Base-by-base conservation (phyloP, 1,140 invertebrate genomes). In the Euura lappo region DNA sequence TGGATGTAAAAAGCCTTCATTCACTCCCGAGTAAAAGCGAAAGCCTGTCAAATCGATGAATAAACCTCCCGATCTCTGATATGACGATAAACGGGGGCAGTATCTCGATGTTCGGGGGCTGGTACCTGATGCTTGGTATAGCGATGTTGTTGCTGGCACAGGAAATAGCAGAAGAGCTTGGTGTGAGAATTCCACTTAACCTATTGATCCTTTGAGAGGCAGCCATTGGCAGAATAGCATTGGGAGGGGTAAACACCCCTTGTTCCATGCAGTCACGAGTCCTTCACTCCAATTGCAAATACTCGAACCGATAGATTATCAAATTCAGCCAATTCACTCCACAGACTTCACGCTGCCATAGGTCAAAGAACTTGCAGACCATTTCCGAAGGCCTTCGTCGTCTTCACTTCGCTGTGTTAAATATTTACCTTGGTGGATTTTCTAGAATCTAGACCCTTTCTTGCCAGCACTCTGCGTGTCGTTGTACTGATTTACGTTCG, bases 121-220 rank as follows among this genome's bases (percentile, higher is more conserved):
- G 51, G 51, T 6, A n/a, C 10, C 4, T 60, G 51, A 60, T n/a
- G 51, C 51, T 28, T 28, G 51, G 2, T 8, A n/a, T 60, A 60
- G 51, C 13, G 51, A 60, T 60, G 51, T 60, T 60, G 51, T 60
- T 60, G 28, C 51, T n/a, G 13, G 51, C 51, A n/a, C 28, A 60
- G 51, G 51, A 60, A 60, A 60, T 60, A 60, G 51, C 51, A 60
- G 51, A 60, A 60, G 51, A 60, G 51, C 8, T 8, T 28, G 28
- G 28, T 60, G 51, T 60, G 51, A 60, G 51, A 60, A 60, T n/a
- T 60, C 51, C 51, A 60, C 51, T 60, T 60, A 60, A 60, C 51
- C 51, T 60, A 60, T 60, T 60, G 51, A 60, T 60, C 51, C 51
- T 60, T 60, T 60, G 51, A 60, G 51, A 60, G 51, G 51, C 51